Percentiles rank a stretch among this genome's conserved stretches.
phyloP scores from a whole-genome alignment of 2,113 vertebrate species.

The Ptilorrhoa leucosticta region DNA sequence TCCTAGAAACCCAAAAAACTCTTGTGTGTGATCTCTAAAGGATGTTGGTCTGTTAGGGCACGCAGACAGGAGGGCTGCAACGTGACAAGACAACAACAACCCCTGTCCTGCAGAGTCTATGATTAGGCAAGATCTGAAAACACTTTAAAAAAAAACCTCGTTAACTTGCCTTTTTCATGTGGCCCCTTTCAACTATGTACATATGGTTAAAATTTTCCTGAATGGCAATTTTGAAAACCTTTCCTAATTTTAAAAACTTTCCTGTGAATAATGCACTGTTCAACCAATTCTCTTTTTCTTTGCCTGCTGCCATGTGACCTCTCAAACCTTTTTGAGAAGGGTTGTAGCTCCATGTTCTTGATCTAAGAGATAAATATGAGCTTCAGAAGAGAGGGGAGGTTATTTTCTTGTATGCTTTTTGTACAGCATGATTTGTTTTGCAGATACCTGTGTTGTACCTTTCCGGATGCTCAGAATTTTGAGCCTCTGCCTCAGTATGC shows the following conservation, averaged over 20 bases:
- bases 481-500: background rate
- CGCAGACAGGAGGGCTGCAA: background rate
- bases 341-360: background rate
- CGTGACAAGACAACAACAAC: background rate
- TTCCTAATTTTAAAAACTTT: no score
- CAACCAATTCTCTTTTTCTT: background rate
- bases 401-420: background rate
- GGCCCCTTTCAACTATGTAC: background rate
- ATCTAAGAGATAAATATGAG: background rate
- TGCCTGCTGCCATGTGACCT: background rate
- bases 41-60: background rate
- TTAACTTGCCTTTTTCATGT: background rate
- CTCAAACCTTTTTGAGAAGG: background rate
- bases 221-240: background rate
- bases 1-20: background rate
- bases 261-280: background rate
- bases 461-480: background rate
- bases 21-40: background rate
- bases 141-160: background rate
- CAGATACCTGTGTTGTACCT: background rate
- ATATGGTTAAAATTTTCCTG: background rate
- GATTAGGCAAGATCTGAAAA: background rate
- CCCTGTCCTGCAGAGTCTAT: background rate
- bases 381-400: background rate
- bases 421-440: background rate